Evolutionary conservation across 2,888 invertebrate species (phyloP).

Genomic region (Tupiocoris notatus): DNA sequence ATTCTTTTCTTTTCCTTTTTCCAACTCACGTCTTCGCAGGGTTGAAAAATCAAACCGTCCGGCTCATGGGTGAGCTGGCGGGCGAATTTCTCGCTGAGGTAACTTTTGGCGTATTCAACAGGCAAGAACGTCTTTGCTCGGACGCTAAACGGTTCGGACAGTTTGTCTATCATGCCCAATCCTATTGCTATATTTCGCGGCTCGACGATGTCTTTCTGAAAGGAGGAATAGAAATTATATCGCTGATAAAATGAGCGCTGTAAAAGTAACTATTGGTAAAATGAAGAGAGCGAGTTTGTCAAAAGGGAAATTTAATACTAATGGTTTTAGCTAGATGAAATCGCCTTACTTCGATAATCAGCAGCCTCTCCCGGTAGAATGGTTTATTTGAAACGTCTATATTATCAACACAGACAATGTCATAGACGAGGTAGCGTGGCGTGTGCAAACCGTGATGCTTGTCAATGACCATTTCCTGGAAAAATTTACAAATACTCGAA

Average conservation of each 20-base stretch:
- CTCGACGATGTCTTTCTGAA: slow-evolving; percentile 51
- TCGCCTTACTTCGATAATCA: slow-evolving; percentile 64
- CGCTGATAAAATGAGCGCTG: too few relatives aligned
- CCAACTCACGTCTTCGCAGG: slow-evolving; percentile 70
- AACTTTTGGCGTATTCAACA: slow-evolving; percentile 65
- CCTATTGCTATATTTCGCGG: slow-evolving; percentile 72
- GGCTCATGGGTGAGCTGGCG: slow-evolving; percentile 87
- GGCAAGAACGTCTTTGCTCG: slow-evolving; percentile 91
- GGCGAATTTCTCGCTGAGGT: slow-evolving; percentile 82
- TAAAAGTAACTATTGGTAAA: too few relatives aligned
- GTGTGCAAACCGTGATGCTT: slow-evolving; percentile 70
- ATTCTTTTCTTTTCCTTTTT: too few relatives aligned
- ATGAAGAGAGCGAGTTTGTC: too few relatives aligned
- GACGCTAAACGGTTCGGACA: slow-evolving; percentile 85
- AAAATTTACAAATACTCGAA: too few relatives aligned
- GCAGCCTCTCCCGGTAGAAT: slow-evolving; percentile 73
- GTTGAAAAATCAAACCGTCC: slow-evolving; percentile 97
- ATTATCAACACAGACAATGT: slow-evolving; percentile 81
- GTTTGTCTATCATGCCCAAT: slow-evolving; percentile 70
- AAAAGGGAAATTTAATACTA: background rate
- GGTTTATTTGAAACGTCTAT: slow-evolving; percentile 71
- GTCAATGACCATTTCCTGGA: slow-evolving; percentile 95
- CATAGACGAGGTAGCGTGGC: slow-evolving; percentile 92
- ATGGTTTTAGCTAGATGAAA: background rate
- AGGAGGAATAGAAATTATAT: slow-evolving; percentile 24